Evolutionary conservation across 2,888 invertebrate species (phyloP).

Genomic region (Lasioglossum villosulum): DNA sequence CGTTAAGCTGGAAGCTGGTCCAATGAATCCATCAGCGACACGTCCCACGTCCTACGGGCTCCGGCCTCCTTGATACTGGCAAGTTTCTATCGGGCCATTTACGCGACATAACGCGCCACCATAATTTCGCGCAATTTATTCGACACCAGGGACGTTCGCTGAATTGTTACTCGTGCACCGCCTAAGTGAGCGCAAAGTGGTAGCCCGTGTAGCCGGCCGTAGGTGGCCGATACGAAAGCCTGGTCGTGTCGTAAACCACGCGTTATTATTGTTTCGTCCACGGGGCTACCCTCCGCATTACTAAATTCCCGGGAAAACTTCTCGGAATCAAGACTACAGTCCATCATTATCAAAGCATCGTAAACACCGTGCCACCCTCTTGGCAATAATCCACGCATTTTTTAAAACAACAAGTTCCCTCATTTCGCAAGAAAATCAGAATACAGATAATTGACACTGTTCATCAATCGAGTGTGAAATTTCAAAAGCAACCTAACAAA

Average conservation of each 20-base stretch:
- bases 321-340: not conserved
- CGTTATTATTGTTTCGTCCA: conserved; percentile 69
- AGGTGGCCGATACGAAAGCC: conserved; percentile 77
- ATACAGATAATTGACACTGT: not conserved
- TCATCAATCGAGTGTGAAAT: no score
- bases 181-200: conserved; percentile 83
- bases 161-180: conserved; percentile 78
- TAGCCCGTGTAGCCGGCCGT: conserved; percentile 79
- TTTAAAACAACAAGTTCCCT: not conserved
- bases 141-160: conserved; percentile 65
- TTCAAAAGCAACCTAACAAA: no score
- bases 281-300: conserved; percentile 14
- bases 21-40: conserved; percentile 41
- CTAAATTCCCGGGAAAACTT: not conserved
- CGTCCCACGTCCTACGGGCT: conserved; percentile 17
- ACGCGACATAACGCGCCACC: conserved; percentile 59
- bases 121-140: conserved; percentile 73
- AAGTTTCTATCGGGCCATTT: conserved; percentile 62
- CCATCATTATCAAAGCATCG: not conserved
- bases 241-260: conserved; percentile 64
- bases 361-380: not conserved
- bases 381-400: not conserved
- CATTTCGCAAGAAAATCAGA: not conserved
- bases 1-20: conserved; percentile 41
- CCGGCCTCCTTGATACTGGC: not conserved